Evolutionary conservation across 1,140 invertebrate species (phyloP).

Genomic region (Lamellibrachia luymesi): DNA sequence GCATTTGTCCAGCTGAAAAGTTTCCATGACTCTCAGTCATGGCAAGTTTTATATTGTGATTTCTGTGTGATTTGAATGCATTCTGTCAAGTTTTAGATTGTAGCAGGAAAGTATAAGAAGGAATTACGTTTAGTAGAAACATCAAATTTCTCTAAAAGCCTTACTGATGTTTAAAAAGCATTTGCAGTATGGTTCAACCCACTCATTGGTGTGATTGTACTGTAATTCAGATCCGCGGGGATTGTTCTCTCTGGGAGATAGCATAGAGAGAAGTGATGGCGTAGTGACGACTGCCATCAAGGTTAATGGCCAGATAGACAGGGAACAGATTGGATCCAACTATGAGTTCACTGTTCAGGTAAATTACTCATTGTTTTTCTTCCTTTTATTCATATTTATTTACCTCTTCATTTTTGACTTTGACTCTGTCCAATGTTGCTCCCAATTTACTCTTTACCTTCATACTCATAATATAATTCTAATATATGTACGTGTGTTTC

Average conservation of each 20-base stretch:
- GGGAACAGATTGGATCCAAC: constrained; percentile 3
- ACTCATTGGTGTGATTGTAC: background rate
- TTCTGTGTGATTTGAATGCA: background rate
- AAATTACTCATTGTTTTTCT: background rate
- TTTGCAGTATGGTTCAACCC: background rate
- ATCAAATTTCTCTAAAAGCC: background rate
- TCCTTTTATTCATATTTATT: constrained; percentile 1
- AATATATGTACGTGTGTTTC: background rate
- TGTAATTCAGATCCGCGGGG: background rate
- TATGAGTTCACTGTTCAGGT: background rate
- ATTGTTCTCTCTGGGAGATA: background rate
- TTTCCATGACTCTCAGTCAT: background rate
- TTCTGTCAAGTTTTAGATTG: background rate
- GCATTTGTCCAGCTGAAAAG: background rate
- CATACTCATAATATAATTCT: background rate
- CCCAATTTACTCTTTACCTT: background rate
- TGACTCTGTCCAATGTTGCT: background rate
- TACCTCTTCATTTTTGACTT: background rate
- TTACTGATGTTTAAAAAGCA: background rate
- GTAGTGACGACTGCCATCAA: background rate
- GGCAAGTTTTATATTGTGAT: background rate
- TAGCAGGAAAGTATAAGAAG: background rate
- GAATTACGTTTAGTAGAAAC: background rate
- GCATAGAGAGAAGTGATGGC: background rate
- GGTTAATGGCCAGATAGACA: background rate